These are phyloP conservation scores for Himalopsyche japonica DNA, from an alignment of 2,888 invertebrate genomes.

Conservation along the genomic window DNA sequence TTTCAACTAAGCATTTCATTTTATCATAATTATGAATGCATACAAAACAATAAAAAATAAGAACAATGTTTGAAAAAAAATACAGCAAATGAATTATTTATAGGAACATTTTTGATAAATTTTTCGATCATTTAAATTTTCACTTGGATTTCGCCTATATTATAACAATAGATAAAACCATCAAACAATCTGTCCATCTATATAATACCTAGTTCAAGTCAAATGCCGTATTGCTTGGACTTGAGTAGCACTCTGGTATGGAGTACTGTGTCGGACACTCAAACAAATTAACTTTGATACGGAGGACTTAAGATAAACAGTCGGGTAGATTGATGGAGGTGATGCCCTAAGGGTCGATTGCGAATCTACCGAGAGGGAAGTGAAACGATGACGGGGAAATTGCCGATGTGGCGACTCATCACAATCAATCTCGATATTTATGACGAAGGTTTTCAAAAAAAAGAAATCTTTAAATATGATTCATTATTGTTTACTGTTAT, in stretches of 20 bases:
- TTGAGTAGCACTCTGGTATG: background rate
- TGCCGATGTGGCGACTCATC: background rate
- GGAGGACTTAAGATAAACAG: background rate
- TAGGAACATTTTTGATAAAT: no score
- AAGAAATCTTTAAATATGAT: no score
- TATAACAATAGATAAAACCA: background rate
- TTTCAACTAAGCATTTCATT: no score
- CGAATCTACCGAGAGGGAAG: background rate
- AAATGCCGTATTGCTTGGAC: background rate
- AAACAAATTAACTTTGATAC: conserved; percentile 26
- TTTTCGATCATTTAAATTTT: no score
- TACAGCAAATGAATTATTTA: no score
- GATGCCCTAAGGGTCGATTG: background rate
- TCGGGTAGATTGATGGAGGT: conserved; percentile 5
- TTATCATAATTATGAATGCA: no score
- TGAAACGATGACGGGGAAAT: background rate
- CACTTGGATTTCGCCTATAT: no score
- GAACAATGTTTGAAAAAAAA: no score
- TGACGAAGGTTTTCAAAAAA: background rate
- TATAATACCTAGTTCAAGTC: background rate
- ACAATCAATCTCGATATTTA: background rate
- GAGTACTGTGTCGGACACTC: conserved; percentile 26
- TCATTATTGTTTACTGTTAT: no score
- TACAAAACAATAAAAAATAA: no score
- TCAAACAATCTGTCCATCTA: background rate